Conservation (phyloP, 2,113 vertebrate genomes). For the Hippocampus zosterae region DNA sequence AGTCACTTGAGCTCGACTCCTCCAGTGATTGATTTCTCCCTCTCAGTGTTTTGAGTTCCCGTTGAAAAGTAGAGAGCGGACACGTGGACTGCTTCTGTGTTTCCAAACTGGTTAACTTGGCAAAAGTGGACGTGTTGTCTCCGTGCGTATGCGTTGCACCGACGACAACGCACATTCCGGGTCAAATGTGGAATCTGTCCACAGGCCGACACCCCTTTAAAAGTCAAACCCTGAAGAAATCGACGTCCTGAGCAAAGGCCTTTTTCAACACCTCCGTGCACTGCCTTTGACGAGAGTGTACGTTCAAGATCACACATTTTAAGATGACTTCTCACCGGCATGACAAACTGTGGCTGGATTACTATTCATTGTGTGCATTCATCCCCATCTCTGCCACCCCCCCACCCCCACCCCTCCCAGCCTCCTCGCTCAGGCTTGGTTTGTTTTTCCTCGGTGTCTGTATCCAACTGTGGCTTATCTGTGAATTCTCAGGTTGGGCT, state of each 20-base stretch:
- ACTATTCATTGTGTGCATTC: slow-evolving; percentile 8
- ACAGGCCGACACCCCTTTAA: slow-evolving; percentile 18
- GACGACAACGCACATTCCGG: slow-evolving; percentile 14
- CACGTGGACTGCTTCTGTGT: not conserved
- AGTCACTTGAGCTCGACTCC: slow-evolving; percentile 31
- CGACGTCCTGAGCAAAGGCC: slow-evolving; percentile 23
- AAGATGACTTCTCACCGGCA: slow-evolving; percentile 5
- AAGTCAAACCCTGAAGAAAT: slow-evolving; percentile 37
- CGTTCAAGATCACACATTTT: not conserved
- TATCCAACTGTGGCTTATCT: slow-evolving; percentile 56
- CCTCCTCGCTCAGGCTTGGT: slow-evolving; percentile 3
- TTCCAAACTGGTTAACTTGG: not conserved
- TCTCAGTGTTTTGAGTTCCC: slow-evolving; percentile 14
- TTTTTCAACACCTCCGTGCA: slow-evolving; percentile 23
- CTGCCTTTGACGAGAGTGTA: not conserved
- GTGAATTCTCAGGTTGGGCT: slow-evolving; percentile 62
- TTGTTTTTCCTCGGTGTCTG: slow-evolving; percentile 5
- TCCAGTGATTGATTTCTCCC: slow-evolving; percentile 50
- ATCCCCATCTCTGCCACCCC: not conserved
- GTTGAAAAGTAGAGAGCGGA: not conserved
- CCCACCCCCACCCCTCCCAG: no score
- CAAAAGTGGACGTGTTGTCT: not conserved
- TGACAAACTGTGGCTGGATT: slow-evolving; percentile 5
- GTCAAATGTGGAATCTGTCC: slow-evolving; percentile 39
- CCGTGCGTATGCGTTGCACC: slow-evolving; percentile 1